These are phyloP conservation scores for Podotricha telesiphe DNA, from an alignment of 2,888 invertebrate species.

Conservation along the genomic window DNA sequence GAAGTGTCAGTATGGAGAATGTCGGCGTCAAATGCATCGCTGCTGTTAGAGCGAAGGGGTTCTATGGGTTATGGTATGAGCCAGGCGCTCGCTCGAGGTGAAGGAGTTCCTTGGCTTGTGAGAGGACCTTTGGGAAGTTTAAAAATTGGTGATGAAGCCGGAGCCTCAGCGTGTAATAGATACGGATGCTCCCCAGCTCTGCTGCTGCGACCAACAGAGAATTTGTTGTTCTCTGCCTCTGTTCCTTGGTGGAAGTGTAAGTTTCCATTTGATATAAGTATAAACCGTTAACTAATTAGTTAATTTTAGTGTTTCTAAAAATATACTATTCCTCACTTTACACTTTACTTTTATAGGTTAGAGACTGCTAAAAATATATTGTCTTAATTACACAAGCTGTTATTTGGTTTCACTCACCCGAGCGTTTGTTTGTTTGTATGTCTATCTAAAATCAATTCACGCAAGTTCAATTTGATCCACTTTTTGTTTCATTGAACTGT, in stretches of 20 bases:
- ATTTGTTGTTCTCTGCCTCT: conserved; percentile 62
- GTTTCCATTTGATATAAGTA: conserved; percentile 38
- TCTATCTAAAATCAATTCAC: too few relatives aligned
- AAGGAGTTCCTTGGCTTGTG: conserved; percentile 59
- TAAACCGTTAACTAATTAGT: too few relatives aligned
- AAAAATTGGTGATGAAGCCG: conserved; percentile 69
- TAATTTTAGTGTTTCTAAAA: too few relatives aligned
- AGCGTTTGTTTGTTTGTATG: too few relatives aligned
- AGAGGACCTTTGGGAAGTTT: conserved; percentile 64
- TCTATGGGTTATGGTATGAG: conserved; percentile 71
- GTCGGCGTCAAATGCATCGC: conserved; percentile 70
- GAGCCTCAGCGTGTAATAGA: conserved; percentile 73
- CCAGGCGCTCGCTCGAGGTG: conserved; percentile 62
- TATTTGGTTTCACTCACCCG: too few relatives aligned
- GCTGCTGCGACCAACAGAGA: conserved; percentile 69
- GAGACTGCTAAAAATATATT: too few relatives aligned
- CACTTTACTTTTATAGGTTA: too few relatives aligned
- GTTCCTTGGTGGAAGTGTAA: conserved; percentile 77
- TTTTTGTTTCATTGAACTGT: too few relatives aligned
- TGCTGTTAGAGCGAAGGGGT: conserved; percentile 66
- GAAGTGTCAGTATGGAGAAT: conserved; percentile 76
- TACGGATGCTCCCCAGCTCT: conserved; percentile 73
- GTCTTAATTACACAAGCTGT: too few relatives aligned
- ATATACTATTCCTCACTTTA: too few relatives aligned
- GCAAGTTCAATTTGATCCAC: too few relatives aligned